Percentiles rank a stretch among this genome's conserved stretches.
Conservation (phyloP, 2,113 vertebrate genomes). For the Corythaixoides concolor region DNA sequence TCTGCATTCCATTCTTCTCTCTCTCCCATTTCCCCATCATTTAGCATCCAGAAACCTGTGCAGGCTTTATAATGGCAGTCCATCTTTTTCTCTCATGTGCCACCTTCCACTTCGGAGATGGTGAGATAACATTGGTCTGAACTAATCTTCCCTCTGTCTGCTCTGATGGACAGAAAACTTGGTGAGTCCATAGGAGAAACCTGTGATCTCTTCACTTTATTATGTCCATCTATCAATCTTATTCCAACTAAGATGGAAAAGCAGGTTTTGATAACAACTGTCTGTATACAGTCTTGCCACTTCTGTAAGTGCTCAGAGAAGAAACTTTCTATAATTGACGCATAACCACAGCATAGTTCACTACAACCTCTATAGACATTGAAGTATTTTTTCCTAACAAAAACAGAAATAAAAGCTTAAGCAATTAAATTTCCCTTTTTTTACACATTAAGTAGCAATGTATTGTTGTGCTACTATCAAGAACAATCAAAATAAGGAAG, state of each 20-base stretch:
- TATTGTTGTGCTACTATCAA: not conserved
- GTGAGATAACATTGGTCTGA: not conserved
- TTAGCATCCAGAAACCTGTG: not conserved
- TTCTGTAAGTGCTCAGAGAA: not conserved
- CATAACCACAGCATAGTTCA: not conserved
- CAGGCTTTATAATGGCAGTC: not conserved
- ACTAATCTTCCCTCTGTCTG: not conserved
- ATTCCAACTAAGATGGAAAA: not conserved
- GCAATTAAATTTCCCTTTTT: not conserved
- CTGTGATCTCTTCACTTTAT: not conserved
- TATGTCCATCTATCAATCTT: not conserved
- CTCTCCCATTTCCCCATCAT: not conserved
- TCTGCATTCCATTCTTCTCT: not conserved
- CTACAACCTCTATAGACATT: not conserved
- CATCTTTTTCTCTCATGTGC: not conserved
- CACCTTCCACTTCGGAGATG: not conserved
- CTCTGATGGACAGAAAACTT: not conserved
- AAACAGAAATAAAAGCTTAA: not conserved
- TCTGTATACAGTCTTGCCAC: not conserved
- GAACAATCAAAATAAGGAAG: not conserved
- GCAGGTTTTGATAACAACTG: not conserved
- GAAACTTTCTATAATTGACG: not conserved
- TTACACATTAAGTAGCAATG: not conserved
- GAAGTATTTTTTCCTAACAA: not conserved
- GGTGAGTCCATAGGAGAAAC: not conserved